A percentile compares a stretch with the other conserved stretches of the same genome.
Evolutionary conservation across 2,113 vertebrate species (phyloP).

Genomic region (Saccopteryx leptura): DNA sequence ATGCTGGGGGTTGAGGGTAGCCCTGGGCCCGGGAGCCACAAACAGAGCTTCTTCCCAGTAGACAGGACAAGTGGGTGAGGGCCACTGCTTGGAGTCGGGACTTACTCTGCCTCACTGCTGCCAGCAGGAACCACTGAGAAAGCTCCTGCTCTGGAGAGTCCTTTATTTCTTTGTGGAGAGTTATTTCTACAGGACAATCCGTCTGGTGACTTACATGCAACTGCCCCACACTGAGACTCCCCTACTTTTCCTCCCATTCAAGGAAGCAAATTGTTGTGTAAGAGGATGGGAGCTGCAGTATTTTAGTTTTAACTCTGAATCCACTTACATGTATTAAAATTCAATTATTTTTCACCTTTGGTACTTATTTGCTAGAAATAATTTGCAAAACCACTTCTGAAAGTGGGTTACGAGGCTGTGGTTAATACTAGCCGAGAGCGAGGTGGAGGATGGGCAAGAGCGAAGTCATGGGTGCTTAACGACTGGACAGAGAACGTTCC

Average conservation of each 20-base stretch:
- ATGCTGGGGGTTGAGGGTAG: not conserved
- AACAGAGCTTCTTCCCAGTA: not conserved
- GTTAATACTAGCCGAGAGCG: not conserved
- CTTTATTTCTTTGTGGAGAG: not conserved
- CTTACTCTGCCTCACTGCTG: not conserved
- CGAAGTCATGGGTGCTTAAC: not conserved
- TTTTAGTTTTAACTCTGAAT: slow-evolving; percentile 18
- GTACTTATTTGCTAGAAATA: not conserved
- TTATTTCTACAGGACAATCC: not conserved
- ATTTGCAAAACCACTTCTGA: slow-evolving; percentile 34
- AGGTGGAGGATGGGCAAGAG: not conserved
- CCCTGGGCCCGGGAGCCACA: not conserved
- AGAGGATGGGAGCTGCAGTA: not conserved
- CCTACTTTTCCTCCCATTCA: not conserved
- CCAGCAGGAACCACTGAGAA: not conserved
- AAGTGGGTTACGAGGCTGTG: not conserved
- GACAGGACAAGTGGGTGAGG: not conserved
- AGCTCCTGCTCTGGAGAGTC: not conserved
- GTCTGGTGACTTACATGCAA: too few species aligned
- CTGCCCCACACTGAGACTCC: not conserved
- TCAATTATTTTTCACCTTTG: not conserved
- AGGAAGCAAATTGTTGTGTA: not conserved
- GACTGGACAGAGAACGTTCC: not conserved
- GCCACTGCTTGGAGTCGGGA: not conserved
- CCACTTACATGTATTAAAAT: not conserved